Evolutionary conservation across 2,797 vertebrate genomes (phyloP), one percentile per base, ranked within the genome.

Genomic region (Myripristis murdjan): DNA sequence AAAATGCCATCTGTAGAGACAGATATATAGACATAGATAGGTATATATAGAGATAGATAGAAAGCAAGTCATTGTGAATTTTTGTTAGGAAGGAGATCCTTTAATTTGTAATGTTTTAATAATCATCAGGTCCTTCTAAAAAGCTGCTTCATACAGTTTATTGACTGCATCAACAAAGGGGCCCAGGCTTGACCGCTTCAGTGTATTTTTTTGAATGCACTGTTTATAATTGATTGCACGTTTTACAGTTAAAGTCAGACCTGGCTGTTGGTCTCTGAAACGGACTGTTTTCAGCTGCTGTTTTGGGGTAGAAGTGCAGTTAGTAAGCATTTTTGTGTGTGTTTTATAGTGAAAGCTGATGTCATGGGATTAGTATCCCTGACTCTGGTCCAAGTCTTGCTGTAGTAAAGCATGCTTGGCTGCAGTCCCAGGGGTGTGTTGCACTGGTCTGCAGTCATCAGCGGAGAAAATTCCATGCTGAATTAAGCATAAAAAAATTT

Each of bases 311-410:
- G 6, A 24, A 10, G 8, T 15, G 24, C 23, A 18, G 51, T 16
- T 35, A 31, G 14, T 8, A n/a, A 22, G 12, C 41, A 11, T 51
- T 5, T 15, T 24, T 46, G 28, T 72, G 15, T 2, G 16, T 59
- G 41, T 55, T 18, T 24, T 14, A 14, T 35, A 28, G 6, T 49
- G 9, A 23, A n/a, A 43, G 35, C 33, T 39, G 5, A 22, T 20
- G 4, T 18, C n/a, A 4, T 39, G 0, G n/a, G 20, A 1, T 16
- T 51, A n/a, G 10, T 18, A 53, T 57, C 4, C 12, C 31, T 66
- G 73, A 60, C 41, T 39, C 28, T 18, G 31, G 35, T 56, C 72
- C 54, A 46, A 23, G 43, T 35, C 10, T 46, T 43, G 28, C 12
- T 5, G 3, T 49, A 58, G 64, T 62, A 41, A 64, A 41, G 14